Percentiles rank a stretch among this genome's conserved stretches.
These are phyloP conservation scores for Drosophila ogumai DNA, from an alignment of 1,140 invertebrate genomes.

Conservation along the genomic window DNA sequence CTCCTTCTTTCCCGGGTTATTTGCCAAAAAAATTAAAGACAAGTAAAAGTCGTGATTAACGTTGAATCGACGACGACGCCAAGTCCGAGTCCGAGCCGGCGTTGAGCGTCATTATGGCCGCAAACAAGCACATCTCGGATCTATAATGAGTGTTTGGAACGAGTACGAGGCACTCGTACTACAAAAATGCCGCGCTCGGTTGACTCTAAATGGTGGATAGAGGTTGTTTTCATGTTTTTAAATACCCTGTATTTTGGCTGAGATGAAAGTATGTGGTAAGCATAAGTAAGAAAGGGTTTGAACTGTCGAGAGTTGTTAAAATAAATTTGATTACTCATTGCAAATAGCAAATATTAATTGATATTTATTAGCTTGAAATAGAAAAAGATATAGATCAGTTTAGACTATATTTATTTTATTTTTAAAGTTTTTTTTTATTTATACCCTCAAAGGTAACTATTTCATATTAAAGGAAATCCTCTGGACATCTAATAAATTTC, in stretches of 20 bases:
- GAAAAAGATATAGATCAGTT: background rate
- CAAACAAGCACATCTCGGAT: conserved; percentile 62
- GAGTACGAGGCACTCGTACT: conserved; percentile 61
- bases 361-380: background rate
- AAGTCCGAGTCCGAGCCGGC: conserved; percentile 1
- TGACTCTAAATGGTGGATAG: conserved; percentile 81
- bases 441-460: background rate
- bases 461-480: background rate
- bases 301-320: background rate
- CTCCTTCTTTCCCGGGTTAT: conserved; percentile 55
- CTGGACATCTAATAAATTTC: no score
- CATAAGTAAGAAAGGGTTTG: background rate
- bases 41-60: conserved; percentile 84
- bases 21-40: conserved; percentile 84
- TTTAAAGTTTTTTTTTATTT: no score
- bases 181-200: conserved; percentile 82
- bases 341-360: background rate
- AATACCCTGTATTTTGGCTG: background rate
- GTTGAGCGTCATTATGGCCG: conserved; percentile 75
- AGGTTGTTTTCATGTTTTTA: conserved; percentile 35
- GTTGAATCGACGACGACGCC: conserved; percentile 64
- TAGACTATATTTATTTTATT: background rate
- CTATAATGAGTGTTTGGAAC: conserved; percentile 53
- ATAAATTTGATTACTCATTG: background rate
- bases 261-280: background rate